A percentile compares a stretch with the other conserved stretches of the same genome.
Conservation (phyloP, 2,888 invertebrate genomes). For the Drosophila rellima region DNA sequence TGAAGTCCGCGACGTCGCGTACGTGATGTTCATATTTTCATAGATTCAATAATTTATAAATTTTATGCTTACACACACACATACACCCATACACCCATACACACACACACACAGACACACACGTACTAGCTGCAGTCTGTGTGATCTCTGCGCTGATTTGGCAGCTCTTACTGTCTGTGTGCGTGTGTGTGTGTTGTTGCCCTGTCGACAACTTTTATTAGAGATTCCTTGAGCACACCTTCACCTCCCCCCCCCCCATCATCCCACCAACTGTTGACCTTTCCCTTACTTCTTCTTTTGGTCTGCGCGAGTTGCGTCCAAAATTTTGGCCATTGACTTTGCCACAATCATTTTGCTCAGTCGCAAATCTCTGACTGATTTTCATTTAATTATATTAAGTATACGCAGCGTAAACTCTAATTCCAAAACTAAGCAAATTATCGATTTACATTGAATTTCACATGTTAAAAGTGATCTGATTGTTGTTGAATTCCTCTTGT, state of each 20-base stretch:
- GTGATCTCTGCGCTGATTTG: constrained; percentile 75
- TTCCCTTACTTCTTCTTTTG: background rate
- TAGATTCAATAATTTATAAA: constrained; percentile 81
- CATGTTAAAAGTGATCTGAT: background rate
- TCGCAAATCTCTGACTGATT: constrained; percentile 20
- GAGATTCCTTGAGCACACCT: constrained; percentile 55
- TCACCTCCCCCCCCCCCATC: no score
- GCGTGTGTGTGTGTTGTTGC: constrained; percentile 20
- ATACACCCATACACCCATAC: constrained; percentile 26
- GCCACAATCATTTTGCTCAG: constrained; percentile 10
- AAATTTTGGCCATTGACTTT: constrained; percentile 31
- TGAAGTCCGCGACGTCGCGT: constrained; percentile 51
- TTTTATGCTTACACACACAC: constrained; percentile 63
- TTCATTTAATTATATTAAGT: constrained; percentile 15
- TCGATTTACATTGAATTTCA: background rate
- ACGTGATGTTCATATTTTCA: constrained; percentile 81
- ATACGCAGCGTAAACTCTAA: background rate
- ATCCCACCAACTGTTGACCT: background rate
- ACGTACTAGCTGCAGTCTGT: constrained; percentile 19
- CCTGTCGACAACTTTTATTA: constrained; percentile 69
- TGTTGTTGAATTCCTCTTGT: background rate
- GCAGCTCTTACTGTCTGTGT: constrained; percentile 19
- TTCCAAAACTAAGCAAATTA: background rate
- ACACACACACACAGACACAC: constrained; percentile 7
- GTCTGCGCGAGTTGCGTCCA: constrained; percentile 14